Base-by-base conservation (phyloP, 2,888 invertebrate species). In the Ephialtes manifestator region DNA sequence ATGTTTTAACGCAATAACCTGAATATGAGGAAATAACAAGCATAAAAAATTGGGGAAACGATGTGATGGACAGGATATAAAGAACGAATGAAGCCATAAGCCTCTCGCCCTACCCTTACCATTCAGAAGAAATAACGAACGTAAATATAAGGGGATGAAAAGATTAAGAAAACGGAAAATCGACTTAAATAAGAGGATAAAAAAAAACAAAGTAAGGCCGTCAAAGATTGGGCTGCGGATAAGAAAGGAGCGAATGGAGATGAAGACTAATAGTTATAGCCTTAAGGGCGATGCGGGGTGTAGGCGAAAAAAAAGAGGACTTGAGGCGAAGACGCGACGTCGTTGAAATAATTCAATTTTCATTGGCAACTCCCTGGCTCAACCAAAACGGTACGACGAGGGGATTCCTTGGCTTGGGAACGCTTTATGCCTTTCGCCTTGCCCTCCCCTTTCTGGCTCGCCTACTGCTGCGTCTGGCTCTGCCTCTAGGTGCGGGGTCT, bases 311-410 rank as follows among this genome's bases (percentile, higher is more conserved):
- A 39, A 78, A 78, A 81, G 10, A 10, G 39, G 60, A 71, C 15
- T 31, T 28, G 63, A 24, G 46, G 39, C 39, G 48, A 46, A 65
- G 70, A 28, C 67, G 55, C 71, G 71, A 79, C 81, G 85, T 82
- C 85, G 75, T 82, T 85, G 82, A 75, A 82, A 82, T 85, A 85
- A 85, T 85, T 85, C 85, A 85, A 85, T 85, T 85, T 85, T 85
- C 85, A 85, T 85, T 80, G 85, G 82, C 85, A 76, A 82, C 85
- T 79, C 65, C 65, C 48, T 53, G 79, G 76, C 43, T 75, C 65
- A 65, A 31, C 63, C 65, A 53, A 43, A 82, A 82, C 72, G 63
- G 55, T 60, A 85, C 43, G 74, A 75, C 84, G 78, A 70, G 53
- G 84, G 74, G 68, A 82, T 79, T 80, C 80, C 75, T 76, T 53